These are phyloP conservation scores for Chelon auratus DNA, from an alignment of 2,797 vertebrate species.

Conservation along the genomic window DNA sequence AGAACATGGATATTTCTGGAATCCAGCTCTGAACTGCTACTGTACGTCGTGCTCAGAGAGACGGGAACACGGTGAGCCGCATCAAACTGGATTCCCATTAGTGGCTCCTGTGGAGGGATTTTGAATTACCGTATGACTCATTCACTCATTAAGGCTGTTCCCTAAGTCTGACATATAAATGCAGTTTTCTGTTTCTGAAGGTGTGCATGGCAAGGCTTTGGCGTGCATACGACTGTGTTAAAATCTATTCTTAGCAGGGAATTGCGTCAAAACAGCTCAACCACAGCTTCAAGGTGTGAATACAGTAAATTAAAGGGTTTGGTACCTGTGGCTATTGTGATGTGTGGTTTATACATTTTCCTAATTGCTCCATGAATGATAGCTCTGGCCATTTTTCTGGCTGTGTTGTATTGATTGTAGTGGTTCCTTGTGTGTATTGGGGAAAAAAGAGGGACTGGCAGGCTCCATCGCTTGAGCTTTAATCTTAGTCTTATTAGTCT, in stretches of 20 bases:
- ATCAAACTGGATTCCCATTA: constrained; percentile 64
- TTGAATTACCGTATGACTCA: constrained; percentile 69
- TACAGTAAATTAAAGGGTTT: constrained; percentile 20
- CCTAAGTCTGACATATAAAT: constrained; percentile 56
- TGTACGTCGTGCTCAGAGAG: constrained; percentile 33
- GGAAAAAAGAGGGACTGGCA: constrained; percentile 7
- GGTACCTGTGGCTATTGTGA: constrained; percentile 23
- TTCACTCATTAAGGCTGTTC: constrained; percentile 71
- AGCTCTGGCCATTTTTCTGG: constrained; percentile 6
- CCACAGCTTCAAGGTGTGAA: constrained; percentile 39
- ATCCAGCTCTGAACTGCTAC: constrained; percentile 39
- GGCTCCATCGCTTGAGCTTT: constrained; percentile 44
- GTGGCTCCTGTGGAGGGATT: constrained; percentile 55
- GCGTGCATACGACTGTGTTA: constrained; percentile 29
- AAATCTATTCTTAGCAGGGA: constrained; percentile 45
- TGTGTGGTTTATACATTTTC: constrained; percentile 22
- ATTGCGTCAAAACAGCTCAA: constrained; percentile 22
- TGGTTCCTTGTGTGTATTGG: constrained; percentile 1
- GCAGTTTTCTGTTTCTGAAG: constrained; percentile 8
- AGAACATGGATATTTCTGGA: constrained; percentile 61
- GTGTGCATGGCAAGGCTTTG: constrained; percentile 18
- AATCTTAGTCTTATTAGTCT: constrained; percentile 62
- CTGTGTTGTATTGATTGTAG: not conserved
- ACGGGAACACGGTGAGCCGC: constrained; percentile 36
- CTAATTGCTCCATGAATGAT: constrained; percentile 30